Percentiles rank a stretch among this genome's conserved stretches.
Conservation (phyloP, 2,797 vertebrate genomes). For the Thripadectes ignobilis region DNA sequence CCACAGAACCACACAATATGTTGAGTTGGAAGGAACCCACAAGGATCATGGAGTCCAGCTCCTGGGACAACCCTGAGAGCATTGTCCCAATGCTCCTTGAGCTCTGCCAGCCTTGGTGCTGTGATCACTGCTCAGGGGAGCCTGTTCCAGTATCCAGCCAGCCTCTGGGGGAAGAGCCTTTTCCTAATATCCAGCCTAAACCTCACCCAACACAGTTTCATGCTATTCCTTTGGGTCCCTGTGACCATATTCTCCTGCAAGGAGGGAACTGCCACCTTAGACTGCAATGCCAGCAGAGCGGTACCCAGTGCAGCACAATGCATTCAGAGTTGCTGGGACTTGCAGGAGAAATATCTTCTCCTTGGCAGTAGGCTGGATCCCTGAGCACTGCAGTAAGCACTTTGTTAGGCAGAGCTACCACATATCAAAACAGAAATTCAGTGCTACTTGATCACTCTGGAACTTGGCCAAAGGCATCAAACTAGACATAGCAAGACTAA, state of each 20-base stretch:
- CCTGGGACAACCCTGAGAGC: background rate
- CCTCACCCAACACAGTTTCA: background rate
- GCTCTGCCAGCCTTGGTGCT: background rate
- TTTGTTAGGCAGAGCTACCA: background rate
- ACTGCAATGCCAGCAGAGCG: background rate
- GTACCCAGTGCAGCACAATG: rapidly evolving
- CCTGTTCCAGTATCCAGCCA: background rate
- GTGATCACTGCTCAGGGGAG: background rate
- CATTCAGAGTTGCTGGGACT: background rate
- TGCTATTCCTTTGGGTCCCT: background rate
- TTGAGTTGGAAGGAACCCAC: background rate
- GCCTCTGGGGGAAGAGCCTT: too few species aligned
- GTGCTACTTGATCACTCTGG: background rate
- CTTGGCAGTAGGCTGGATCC: background rate
- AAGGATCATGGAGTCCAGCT: background rate
- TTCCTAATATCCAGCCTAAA: background rate
- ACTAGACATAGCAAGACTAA: background rate
- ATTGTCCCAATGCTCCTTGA: background rate
- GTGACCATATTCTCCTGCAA: background rate
- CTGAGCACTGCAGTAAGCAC: background rate
- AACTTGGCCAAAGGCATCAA: background rate
- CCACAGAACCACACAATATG: background rate
- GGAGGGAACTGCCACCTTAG: background rate
- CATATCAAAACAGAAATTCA: background rate
- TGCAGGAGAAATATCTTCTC: background rate